Evolutionary conservation across 2,888 invertebrate species (phyloP), one percentile per base, ranked within the genome.

Genomic region (Steromphala cineraria): DNA sequence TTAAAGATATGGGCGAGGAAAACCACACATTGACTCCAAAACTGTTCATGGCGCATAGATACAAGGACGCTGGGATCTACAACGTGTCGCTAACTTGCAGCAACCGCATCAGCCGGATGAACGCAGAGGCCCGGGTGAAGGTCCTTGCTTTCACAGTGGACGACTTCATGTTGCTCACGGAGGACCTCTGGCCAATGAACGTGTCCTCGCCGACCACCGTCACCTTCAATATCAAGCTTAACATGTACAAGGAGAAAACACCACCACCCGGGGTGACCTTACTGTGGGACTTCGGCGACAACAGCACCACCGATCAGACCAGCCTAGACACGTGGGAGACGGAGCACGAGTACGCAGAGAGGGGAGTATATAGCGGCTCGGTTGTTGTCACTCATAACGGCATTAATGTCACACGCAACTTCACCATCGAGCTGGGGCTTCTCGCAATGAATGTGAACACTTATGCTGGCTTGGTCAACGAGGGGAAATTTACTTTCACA

Each of bases 211-310:
- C 74, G 21, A 53, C 21, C 36, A 55, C 31, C 40, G 62, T 79
- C 19, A 55, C 28, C 17, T 74, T 79, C 46, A 79, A 24, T 4
- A 21, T 79, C 2, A 36, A 55, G 28, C 55, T 75, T 21, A 46
- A 46, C 36, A 56, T 75, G 40, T 55, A 46, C 19, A 56, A 55
- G 31, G 15, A 56, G 24, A 10, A 53, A 10, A 21, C n/a, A 0
- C 53, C 75, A 19, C 79, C 79, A 8, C 79, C 56, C 0, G 53
- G 53, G 17, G 75, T 55, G 7, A 10, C 55, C 2, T 15, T 56
- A 15, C 8, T 17, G 8, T 79, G 79, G 79, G 56, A 79, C 46
- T 79, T 79, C 28, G 75, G 74, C 8, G 79, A 79, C 36, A 40
- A 36, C 7, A 53, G 17, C 21, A n/a, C 21, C 21, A 19, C 5